Evolutionary conservation across 2,113 vertebrate species (phyloP).

Genomic region (Callocephalon fimbriatum): DNA sequence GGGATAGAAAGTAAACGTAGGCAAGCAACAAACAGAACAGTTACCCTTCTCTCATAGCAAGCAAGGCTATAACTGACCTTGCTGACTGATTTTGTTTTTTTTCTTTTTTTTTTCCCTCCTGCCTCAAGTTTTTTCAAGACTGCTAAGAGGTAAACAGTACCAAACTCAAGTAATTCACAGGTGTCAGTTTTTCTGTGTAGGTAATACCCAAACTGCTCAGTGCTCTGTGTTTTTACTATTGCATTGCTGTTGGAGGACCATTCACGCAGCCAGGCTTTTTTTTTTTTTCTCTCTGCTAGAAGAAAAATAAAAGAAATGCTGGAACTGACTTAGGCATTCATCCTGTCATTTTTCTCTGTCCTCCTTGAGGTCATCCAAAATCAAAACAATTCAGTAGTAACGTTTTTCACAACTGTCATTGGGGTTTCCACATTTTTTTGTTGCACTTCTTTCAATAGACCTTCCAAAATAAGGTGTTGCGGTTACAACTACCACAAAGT

Average conservation of each 20-base stretch:
- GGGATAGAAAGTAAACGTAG: not conserved
- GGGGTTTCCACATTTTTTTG: not conserved
- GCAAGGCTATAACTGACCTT: not conserved
- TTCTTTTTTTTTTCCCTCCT: not conserved
- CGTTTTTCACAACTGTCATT: not conserved
- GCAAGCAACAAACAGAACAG: not conserved
- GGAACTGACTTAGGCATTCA: not conserved
- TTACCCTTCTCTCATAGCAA: not conserved
- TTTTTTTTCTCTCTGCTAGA: not conserved
- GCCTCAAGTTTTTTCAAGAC: not conserved
- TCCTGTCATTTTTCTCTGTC: not conserved
- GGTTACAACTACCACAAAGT: not conserved
- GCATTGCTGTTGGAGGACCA: not conserved
- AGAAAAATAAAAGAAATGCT: not conserved
- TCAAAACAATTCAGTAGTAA: not conserved
- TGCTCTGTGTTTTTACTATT: not conserved
- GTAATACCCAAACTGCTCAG: accelerated
- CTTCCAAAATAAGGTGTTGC: not conserved
- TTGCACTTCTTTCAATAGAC: not conserved
- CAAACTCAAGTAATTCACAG: not conserved
- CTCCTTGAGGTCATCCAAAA: not conserved
- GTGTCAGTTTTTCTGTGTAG: not conserved
- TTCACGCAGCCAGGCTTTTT: not conserved
- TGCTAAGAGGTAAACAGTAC: not conserved
- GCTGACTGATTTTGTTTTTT: not conserved